Base-by-base conservation (phyloP, 2,888 invertebrate genomes). In the Drosophila pseudotalamancana region DNA sequence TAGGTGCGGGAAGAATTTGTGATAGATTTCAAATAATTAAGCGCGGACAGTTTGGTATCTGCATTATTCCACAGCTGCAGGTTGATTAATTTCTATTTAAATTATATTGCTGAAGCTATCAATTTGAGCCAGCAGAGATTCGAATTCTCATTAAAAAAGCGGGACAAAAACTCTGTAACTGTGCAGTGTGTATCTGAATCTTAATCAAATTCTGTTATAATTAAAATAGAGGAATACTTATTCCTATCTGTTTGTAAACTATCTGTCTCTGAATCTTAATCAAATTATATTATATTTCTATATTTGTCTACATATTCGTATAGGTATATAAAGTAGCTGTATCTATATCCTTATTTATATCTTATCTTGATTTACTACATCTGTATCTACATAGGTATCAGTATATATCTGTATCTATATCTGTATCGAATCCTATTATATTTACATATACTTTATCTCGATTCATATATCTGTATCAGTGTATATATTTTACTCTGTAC, bases 11-110 rank as follows among this genome's bases (percentile, higher is more conserved):
- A 34, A 25, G 27, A 21, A 11, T 39, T 37, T 66, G 25, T 40
- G 62, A 50, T 56, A 29, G 40, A 73, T 57, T 73, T 29, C 27
- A 51, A 57, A 45, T 55, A 56, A 72, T 72, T 45, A 63, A 63
- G 16, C 43, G n/a, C 48, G 43, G 11, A 46, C 46, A 62, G 48
- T 23, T 63, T 16, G 31, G 29, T 25, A 32, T 35, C 35, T 18
- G 31, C 18, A 29, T 37, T 37, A 23, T 29, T 57, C 25, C 66
- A n/a, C 46, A 61, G 55, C 23, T 35, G 31, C 18, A 6, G n/a
- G 56, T 40, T 31, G 25, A 27, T 51, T 55, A 35, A 46, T 65
- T 61, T 37, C 4, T 49, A 50, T 35, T 34, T 50, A 9, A 32
- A 56, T 42, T 16, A 31, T 23, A 19, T n/a, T n/a, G n/a, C n/a